Evolutionary conservation across 2,888 invertebrate species (phyloP), one percentile per base, ranked within the genome.

Genomic region (Helleia helle): DNA sequence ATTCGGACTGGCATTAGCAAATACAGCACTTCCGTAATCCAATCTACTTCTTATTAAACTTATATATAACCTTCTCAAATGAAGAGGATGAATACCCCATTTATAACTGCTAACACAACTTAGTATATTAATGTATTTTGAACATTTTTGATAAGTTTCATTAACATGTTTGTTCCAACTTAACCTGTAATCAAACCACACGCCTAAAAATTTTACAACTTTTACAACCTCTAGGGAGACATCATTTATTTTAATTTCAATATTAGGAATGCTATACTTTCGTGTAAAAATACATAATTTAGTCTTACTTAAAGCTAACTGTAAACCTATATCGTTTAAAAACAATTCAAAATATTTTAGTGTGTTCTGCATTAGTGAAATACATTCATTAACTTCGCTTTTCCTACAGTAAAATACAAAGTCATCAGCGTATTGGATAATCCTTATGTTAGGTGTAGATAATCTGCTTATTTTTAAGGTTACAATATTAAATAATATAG

Each of bases 181-280:
- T n/a, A 15, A 8, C 14, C 30, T 30, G 14, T 30, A 14, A 30
- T 30, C 30, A 15, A 15, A 30, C 30, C 17, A 15, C 5, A 30
- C 14, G 8, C 30, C 30, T 14, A 30, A 30, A 30, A 15, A 30
- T 15, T 30, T 30, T n/a, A 30, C 30, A 4, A 30, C 30, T 30
- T 15, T 30, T n/a, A 30, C 30, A 7, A 17, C 12, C 7, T 15
- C 30, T 15, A 30, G 30, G n/a, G 30, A 14, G 8, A 9, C 6
- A 14, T 30, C 9, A 17, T 12, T 29, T 7, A 29, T 14, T 5
- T 2, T 29, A 4, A 11, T 29, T 28, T 28, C 12, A 9, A 28
- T 8, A 6, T 14, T 12, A 30, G 30, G 30, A 8, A 30, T 30
- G 7, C 14, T 15, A 9, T 30, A 30, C 8, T 30, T 30, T 9